Evolutionary conservation across 2,797 vertebrate species (phyloP).

Genomic region (Triplophysa bombifrons): DNA sequence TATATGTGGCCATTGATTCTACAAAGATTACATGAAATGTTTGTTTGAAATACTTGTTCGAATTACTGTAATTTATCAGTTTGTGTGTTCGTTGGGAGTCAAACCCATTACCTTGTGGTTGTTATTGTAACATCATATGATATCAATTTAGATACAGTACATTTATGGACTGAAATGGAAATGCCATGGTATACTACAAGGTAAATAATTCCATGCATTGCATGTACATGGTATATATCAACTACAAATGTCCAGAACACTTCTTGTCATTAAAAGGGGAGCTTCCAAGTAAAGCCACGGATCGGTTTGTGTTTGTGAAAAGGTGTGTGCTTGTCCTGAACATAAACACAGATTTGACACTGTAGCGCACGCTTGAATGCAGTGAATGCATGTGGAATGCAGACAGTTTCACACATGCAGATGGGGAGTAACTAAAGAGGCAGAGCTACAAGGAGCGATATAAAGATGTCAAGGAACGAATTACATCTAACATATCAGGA

Average conservation of each 20-base stretch:
- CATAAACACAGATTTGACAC: slow-evolving; percentile 48
- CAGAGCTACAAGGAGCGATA: slow-evolving; percentile 3
- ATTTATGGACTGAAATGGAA: no score
- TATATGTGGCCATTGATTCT: neutral
- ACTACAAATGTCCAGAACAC: no score
- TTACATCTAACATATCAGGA: no score
- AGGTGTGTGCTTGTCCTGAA: slow-evolving; percentile 30
- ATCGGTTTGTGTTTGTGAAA: slow-evolving; percentile 13
- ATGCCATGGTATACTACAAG: no score
- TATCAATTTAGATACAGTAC: no score
- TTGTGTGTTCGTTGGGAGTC: no score
- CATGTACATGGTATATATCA: no score
- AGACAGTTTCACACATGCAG: slow-evolving; percentile 19
- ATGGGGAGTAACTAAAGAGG: neutral
- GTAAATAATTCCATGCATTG: no score
- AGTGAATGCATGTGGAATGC: slow-evolving; percentile 41
- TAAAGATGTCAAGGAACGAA: neutral
- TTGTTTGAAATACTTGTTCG: neutral
- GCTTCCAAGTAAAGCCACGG: slow-evolving; percentile 8
- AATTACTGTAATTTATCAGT: no score
- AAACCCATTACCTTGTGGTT: no score
- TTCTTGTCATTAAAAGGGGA: neutral
- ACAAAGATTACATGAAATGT: neutral
- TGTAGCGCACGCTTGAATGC: slow-evolving; percentile 32
- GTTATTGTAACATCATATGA: no score